A percentile compares a stretch with the other conserved stretches of the same genome.
phyloP scores from a whole-genome alignment of 2,888 invertebrate genomes.

The Erannis defoliaria region DNA sequence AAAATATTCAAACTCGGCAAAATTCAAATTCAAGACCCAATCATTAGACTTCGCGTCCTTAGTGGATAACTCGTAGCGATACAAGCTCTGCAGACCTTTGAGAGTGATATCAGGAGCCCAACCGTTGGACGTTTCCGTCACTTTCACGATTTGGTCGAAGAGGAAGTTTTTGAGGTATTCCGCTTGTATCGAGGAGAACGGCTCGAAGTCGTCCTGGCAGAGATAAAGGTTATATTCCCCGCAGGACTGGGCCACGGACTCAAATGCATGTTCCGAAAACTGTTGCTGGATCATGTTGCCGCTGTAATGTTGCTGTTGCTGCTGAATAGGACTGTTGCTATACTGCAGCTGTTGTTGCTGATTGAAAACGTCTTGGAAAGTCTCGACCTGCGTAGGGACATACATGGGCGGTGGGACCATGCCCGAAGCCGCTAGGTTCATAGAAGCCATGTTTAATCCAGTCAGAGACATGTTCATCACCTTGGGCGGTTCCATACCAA shows the following conservation, averaged over 20 bases:
- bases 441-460: conserved; percentile 14
- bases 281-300: background rate
- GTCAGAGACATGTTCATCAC: conserved; percentile 45
- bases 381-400: conserved; percentile 17
- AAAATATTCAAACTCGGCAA: conserved; percentile 62
- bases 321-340: background rate
- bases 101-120: conserved; percentile 69
- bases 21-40: conserved; percentile 73
- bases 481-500: conserved; percentile 50
- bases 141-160: conserved; percentile 63
- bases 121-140: conserved; percentile 53
- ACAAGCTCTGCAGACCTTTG: conserved; percentile 66
- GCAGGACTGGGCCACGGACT: background rate
- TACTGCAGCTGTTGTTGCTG: conserved; percentile 11
- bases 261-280: background rate
- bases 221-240: conserved; percentile 61
- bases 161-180: conserved; percentile 65
- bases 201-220: conserved; percentile 74
- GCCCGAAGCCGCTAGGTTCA: conserved; percentile 20
- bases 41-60: conserved; percentile 64
- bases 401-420: conserved; percentile 37
- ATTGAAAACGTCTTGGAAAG: conserved; percentile 10
- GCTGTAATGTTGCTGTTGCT: conserved; percentile 2
- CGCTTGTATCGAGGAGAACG: conserved; percentile 61
- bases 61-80: conserved; percentile 69